phyloP scores from a whole-genome alignment of 2,888 invertebrate genomes.

The Lasioglossum pauxillum region DNA sequence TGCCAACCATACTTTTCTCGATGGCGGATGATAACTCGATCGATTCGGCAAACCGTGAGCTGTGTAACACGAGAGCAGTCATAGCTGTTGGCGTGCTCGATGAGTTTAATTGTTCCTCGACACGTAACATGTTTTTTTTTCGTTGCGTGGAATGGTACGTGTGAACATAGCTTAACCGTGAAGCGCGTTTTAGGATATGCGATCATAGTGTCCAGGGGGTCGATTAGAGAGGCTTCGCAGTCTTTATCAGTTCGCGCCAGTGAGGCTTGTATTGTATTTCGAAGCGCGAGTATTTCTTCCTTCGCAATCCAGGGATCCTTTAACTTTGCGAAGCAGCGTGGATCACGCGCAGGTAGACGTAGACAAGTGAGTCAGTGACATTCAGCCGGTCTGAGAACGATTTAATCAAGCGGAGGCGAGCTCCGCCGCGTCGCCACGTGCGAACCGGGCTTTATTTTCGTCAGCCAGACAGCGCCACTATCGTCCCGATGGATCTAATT shows the following conservation, averaged over 20 bases:
- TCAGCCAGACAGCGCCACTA: conserved; percentile 27
- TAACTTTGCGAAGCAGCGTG: no score
- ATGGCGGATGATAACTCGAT: conserved; percentile 11
- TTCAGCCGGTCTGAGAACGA: background rate
- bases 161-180: background rate
- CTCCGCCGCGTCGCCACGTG: background rate
- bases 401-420: background rate
- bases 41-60: conserved; percentile 3
- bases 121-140: background rate
- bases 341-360: background rate
- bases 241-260: background rate
- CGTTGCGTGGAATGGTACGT: background rate
- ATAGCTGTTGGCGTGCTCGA: conserved; percentile 20
- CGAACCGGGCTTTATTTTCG: conserved; percentile 27
- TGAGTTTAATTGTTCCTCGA: conserved; percentile 9
- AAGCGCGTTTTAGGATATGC: background rate
- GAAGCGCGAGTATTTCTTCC: background rate
- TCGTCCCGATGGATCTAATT: conserved; percentile 50
- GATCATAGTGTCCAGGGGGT: background rate
- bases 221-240: background rate
- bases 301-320: no score
- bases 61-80: conserved; percentile 12
- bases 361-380: background rate
- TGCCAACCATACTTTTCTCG: conserved; percentile 8
- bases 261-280: background rate